Percentiles rank a stretch among this genome's conserved stretches.
Evolutionary conservation across 2,113 vertebrate genomes (phyloP).

Genomic region (Centrocercus urophasianus): DNA sequence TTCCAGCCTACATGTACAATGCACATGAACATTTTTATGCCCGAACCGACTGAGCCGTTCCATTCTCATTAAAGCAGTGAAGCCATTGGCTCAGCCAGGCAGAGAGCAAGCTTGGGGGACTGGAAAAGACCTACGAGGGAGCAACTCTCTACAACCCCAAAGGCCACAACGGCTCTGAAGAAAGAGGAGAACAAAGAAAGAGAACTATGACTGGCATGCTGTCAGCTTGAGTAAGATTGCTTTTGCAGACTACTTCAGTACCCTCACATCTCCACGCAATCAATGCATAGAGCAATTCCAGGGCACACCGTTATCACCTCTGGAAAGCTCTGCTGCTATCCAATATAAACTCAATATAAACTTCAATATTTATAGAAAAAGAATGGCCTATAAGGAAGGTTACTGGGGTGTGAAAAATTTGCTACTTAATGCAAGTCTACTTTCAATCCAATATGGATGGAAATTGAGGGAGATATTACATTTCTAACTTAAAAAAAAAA

Average conservation of each 20-base stretch:
- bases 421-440: not conserved
- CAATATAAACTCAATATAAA: not conserved
- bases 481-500: not conserved
- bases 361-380: not conserved
- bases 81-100: conserved; percentile 5
- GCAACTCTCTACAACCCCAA: not conserved
- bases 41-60: not conserved
- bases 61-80: conserved; percentile 54
- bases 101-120: not conserved
- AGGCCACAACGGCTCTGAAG: not conserved
- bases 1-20: not conserved
- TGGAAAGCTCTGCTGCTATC: not conserved
- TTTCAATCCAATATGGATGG: not conserved
- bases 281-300: not conserved
- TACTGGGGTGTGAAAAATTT: not conserved
- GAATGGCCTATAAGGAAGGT: not conserved
- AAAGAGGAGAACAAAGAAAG: not conserved
- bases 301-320: not conserved
- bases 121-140: conserved; percentile 12
- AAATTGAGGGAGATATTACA: not conserved
- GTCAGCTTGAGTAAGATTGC: not conserved
- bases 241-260: not conserved
- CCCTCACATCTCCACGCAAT: not conserved
- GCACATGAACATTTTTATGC: not conserved
- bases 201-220: not conserved